Percentiles rank a stretch among this genome's conserved stretches.
phyloP scores from a whole-genome alignment of 2,888 invertebrate genomes.

The Sesia bembeciformis region DNA sequence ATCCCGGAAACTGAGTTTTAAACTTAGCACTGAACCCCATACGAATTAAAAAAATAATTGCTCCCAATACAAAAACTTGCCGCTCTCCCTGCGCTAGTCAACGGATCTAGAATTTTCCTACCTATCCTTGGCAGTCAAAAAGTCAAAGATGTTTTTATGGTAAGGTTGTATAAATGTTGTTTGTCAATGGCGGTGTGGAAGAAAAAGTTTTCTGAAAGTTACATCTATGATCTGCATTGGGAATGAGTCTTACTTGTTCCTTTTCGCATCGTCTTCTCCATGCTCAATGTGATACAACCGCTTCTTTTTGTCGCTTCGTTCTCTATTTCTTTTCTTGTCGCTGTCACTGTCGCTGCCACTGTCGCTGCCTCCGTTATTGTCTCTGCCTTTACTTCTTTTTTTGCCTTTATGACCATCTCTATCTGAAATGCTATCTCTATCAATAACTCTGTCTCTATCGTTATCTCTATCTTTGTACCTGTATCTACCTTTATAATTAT shows the following conservation, averaged over 20 bases:
- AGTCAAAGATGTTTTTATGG: too few relatives aligned
- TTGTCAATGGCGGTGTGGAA: too few relatives aligned
- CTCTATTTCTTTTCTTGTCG: background rate
- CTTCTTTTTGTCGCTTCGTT: background rate
- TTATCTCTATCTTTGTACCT: background rate
- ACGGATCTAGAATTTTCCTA: too few relatives aligned
- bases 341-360: background rate
- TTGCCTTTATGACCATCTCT: background rate
- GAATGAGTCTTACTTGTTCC: background rate
- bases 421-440: background rate
- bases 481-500: background rate
- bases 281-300: background rate
- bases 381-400: background rate
- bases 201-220: too few relatives aligned
- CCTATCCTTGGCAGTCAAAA: too few relatives aligned
- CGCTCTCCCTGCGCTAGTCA: too few relatives aligned
- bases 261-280: background rate
- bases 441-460: background rate
- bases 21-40: too few relatives aligned
- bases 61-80: too few relatives aligned
- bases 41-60: too few relatives aligned
- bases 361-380: background rate
- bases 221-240: too few relatives aligned
- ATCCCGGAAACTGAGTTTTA: too few relatives aligned
- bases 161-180: too few relatives aligned